Base-by-base conservation (phyloP, 2,888 invertebrate genomes). In the Drosophila flavopinicola region DNA sequence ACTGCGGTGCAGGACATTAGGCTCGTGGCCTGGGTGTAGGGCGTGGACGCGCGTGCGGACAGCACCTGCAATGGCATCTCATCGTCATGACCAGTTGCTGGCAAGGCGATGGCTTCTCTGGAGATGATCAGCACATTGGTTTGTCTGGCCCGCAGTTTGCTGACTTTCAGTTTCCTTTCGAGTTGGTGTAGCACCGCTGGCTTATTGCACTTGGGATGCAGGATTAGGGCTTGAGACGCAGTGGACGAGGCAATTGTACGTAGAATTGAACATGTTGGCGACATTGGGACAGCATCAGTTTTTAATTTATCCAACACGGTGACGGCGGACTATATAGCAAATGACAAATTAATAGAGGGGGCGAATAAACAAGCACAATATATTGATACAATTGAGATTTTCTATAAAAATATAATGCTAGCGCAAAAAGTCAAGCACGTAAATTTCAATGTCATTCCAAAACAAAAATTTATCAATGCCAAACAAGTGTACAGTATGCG, bases 1-100 rank as follows among this genome's bases (percentile, higher is more conserved):
- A 75, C 82, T 3, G 75, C 76, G 0, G 85, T 87, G 60, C 82
- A 86, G 5, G 87, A 88, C 42, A 87, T 51, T 13, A 80, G 73
- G 13, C 57, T 75, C 1, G 51, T 61, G n/a, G 87, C 80, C 23
- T 80, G 77, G 0, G 88, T 90, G 29, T 88, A 89, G 0, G 90
- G 90, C 1, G 90, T 90, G 1, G 90, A 90, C 0, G 90, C 89
- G 1, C 90, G 80, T 5, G 88, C 87, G 0, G 90, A 89, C 2
- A 90, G 61, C 44, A 87, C 83, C 33, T 90, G 89, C 35, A 90
- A 49, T 3, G 88, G 49, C 37, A 67, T 59, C 2, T 89, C 90
- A 23, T 90, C 89, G 10, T 88, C 88, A 20, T 80, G 67, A n/a
- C 44, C 20, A 7, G 49, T n/a, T 5, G 68, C 64, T 29, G 82